Base-by-base conservation (phyloP, 2,113 vertebrate species). In the Etheostoma cragini region DNA sequence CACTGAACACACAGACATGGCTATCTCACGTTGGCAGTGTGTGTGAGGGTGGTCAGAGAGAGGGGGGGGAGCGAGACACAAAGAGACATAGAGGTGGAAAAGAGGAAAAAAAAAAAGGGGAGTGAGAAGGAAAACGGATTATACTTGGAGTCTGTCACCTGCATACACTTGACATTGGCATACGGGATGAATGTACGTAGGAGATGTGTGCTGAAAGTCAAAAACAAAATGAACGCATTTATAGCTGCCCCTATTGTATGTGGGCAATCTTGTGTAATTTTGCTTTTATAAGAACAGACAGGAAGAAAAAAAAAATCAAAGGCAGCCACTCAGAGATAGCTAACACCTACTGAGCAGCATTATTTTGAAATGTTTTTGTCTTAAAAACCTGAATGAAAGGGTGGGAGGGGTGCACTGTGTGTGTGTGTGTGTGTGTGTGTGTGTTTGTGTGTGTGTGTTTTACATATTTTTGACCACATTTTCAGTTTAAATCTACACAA, bases 11-110 rank as follows among this genome's bases (percentile, higher is more conserved):
- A 84, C 83, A 83, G 83, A 83, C 83, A 46, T 58, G 53, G 65
- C 90, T 93, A 90, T 91, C 92, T 91, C 86, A 78, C 68, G 66
- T 78, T 79, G 86, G 86, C 83, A 86, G 91, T 64, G 86, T 84
- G 86, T 80, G 79, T 80, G 82, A 87, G 79, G 60, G 62, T 87
- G 85, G 85, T 89, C 78, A 62, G 76, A 71, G 77, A 71, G 71
- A 30, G 66, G 83, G 66, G 14, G n/a, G 65, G 16, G 38, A 65
- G 71, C 15, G 78, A 87, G 91, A 91, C 87, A 91, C 87, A 91
- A 89, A 91, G 88, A 83, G 77, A 88, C 56, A 82, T 66, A 78
- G 76, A 72, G 73, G 75, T 68, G 72, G 84, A 84, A 63, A 42
- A 78, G 12, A 49, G 73, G 53, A 67, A 69, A 46, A 77, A 72